Base-by-base conservation (phyloP, 2,797 vertebrate species). In the Hydrolagus colliei region DNA sequence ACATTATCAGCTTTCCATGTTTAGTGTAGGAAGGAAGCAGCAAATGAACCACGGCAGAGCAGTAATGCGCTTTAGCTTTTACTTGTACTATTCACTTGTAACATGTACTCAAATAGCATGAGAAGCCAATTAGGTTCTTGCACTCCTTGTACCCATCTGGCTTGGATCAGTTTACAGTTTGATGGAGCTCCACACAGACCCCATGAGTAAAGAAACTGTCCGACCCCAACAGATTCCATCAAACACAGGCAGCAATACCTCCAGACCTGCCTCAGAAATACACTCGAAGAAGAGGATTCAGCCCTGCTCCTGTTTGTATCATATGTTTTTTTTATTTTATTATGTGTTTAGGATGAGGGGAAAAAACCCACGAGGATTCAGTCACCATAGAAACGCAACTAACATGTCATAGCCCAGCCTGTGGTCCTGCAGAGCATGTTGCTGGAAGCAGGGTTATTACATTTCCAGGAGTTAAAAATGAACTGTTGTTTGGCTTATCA, bases 131-230 rank as follows among this genome's bases (percentile, higher is more conserved):
- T 80, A 32, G 20, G 22, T 27, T 61, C 77, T 63, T 82, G 22
- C 62, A 82, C 32, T 82, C 10, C 79, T 16, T 68, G 79, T 67
- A 22, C 79, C 63, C 63, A 67, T 82, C 79, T 82, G 79, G 79
- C 79, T 82, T 62, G 27, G 79, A 68, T 82, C 65, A 68, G 9
- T 62, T 82, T 82, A 82, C 79, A 68, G 63, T 65, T 12, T 18
- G 77, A 59, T 9, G 61, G 41, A 77, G 75, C 61, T 79, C 22
- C 77, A 82, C 63, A 82, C 41, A 27, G 32, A 32, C 27, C 62
- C 79, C 79, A 8, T 1, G 78, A 32, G 27, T 68, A 27, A 68
- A 32, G 63, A 68, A 82, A 35, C 67, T 32, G 16, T 35, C 63
- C 79, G 68, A 11, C 61, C 63, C 22, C 63, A 14, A 7, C 35